phyloP scores from a whole-genome alignment of 1,140 invertebrate species.

The Drosophila bifasciata region DNA sequence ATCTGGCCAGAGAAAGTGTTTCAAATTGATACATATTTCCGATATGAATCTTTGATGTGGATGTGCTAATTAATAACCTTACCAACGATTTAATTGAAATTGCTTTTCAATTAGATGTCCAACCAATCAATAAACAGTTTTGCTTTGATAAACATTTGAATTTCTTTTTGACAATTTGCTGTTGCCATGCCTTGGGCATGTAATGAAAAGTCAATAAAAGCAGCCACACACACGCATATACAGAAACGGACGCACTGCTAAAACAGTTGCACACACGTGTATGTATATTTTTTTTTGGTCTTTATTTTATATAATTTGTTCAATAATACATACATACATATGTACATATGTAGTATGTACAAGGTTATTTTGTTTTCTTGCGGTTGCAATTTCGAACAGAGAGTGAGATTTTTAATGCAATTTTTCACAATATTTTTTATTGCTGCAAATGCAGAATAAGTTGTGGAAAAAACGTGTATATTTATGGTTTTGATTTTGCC shows the following conservation, averaged over 20 bases:
- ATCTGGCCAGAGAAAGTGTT: constrained; percentile 7
- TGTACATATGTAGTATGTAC: constrained; percentile 19
- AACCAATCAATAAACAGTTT: constrained; percentile 39
- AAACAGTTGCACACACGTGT: constrained; percentile 36
- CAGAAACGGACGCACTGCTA: constrained; percentile 8
- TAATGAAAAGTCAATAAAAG: constrained; percentile 65
- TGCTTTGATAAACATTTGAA: constrained; percentile 41
- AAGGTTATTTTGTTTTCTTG: constrained; percentile 25
- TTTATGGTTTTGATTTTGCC: constrained; percentile 11
- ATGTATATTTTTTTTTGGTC: neutral
- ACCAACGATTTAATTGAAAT: constrained; percentile 22
- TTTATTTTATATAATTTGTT: neutral
- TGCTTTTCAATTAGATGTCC: constrained; percentile 14
- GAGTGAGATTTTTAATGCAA: constrained; percentile 1
- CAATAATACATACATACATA: neutral
- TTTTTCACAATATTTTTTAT: constrained; percentile 35
- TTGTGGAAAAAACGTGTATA: constrained; percentile 35
- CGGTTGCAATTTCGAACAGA: neutral
- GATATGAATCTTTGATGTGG: constrained; percentile 33
- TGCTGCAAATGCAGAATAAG: constrained; percentile 69
- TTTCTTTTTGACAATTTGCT: constrained; percentile 15
- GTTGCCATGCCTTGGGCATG: constrained; percentile 20
- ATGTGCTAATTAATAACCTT: constrained; percentile 14
- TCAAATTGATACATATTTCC: constrained; percentile 1
- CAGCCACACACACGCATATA: constrained; percentile 3